Evolutionary conservation across 2,888 invertebrate genomes (phyloP).

Genomic region (Ganaspis brasiliensis): DNA sequence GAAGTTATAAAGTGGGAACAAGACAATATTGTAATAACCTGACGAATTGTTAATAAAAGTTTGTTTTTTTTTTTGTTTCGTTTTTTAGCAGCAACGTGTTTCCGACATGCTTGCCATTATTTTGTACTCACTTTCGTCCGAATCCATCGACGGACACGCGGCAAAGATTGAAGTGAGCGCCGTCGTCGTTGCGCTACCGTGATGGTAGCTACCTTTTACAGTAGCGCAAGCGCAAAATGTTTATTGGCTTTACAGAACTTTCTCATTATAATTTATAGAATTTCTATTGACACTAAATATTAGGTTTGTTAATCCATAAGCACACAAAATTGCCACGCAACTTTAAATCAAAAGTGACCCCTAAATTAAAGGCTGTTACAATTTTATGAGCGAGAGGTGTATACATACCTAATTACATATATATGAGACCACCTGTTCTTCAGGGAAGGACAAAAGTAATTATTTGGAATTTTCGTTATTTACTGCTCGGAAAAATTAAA

Average conservation of each 20-base stretch:
- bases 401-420: too few species aligned
- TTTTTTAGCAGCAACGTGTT: slow-evolving; percentile 14
- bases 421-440: neutral
- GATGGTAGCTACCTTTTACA: slow-evolving; percentile 3
- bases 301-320: neutral
- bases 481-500: too few species aligned
- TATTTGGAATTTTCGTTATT: neutral
- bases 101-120: slow-evolving; percentile 27
- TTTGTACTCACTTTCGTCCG: slow-evolving; percentile 41
- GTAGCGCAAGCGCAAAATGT: slow-evolving; percentile 25
- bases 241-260: slow-evolving; percentile 32
- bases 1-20: neutral
- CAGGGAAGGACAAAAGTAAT: neutral
- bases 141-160: slow-evolving; percentile 52
- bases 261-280: slow-evolving; percentile 22
- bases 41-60: neutral
- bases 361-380: neutral
- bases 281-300: neutral
- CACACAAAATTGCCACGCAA: neutral
- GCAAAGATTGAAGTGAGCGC: slow-evolving; percentile 64
- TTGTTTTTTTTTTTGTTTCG: neutral
- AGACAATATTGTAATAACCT: neutral
- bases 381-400: neutral
- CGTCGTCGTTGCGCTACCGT: slow-evolving; percentile 59
- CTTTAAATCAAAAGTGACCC: neutral